These are phyloP conservation scores for Dicrurus megarhynchus DNA, from an alignment of 2,113 vertebrate genomes.

Conservation along the genomic window DNA sequence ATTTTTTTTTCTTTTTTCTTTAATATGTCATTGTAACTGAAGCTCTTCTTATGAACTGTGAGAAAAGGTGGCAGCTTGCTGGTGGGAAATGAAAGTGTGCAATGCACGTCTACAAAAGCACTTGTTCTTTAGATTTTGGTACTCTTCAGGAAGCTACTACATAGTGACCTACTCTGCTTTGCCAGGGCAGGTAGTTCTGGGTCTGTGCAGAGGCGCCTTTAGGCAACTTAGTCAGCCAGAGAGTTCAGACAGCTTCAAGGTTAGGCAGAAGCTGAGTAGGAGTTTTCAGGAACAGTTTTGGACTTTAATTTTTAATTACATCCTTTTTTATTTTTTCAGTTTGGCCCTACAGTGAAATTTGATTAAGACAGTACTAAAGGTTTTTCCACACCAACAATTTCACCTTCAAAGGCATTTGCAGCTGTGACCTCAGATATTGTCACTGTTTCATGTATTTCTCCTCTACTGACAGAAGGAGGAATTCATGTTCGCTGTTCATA, in stretches of 20 bases:
- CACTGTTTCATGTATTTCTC: not conserved
- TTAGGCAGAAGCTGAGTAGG: not conserved
- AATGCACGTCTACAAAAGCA: not conserved
- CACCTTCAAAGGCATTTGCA: conserved; percentile 10
- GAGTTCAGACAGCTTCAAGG: not conserved
- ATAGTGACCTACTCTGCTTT: not conserved
- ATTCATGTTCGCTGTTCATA: not conserved
- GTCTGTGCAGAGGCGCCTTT: not conserved
- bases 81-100: not conserved
- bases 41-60: not conserved
- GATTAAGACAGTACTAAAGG: not conserved
- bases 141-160: not conserved
- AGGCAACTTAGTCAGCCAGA: not conserved
- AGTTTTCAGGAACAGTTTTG: not conserved
- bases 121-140: not conserved
- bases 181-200: not conserved
- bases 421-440: not conserved
- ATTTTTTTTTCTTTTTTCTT: not conserved
- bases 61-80: not conserved
- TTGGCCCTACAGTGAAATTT: not conserved
- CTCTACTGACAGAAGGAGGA: not conserved
- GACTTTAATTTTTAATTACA: not conserved
- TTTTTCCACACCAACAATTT: conserved; percentile 39
- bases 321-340: not conserved
- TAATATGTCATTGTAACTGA: not conserved